These are phyloP conservation scores for Cathartes aura DNA, from an alignment of 2,113 vertebrate genomes.

Conservation along the genomic window DNA sequence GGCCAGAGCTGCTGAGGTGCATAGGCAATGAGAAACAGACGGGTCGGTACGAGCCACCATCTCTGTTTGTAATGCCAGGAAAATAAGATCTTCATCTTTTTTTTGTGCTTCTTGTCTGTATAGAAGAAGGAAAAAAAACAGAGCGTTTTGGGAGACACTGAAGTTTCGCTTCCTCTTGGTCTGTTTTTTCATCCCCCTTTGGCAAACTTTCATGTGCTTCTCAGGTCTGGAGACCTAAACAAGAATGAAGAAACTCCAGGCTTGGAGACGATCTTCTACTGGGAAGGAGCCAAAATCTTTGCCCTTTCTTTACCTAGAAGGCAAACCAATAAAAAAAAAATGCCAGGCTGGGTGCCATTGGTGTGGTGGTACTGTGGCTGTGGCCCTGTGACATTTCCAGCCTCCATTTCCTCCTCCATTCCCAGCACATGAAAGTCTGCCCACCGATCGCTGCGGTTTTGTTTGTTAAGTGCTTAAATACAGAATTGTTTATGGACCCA, in stretches of 20 bases:
- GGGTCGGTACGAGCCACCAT: not conserved
- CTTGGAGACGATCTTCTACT: no score
- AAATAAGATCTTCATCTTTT: not conserved
- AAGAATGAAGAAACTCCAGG: not conserved
- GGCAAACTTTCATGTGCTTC: not conserved
- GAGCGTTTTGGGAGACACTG: not conserved
- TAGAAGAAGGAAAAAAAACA: not conserved
- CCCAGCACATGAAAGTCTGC: not conserved
- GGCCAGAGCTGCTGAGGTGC: not conserved
- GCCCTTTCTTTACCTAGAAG: not conserved
- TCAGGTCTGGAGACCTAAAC: not conserved
- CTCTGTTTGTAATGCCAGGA: not conserved
- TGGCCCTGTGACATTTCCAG: rapidly evolving
- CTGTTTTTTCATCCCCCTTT: not conserved
- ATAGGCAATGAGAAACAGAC: not conserved
- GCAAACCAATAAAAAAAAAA: not conserved
- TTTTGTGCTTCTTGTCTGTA: not conserved
- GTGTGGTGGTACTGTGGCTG: not conserved
- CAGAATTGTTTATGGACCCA: not conserved
- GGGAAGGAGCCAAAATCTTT: not conserved
- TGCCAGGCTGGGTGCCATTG: not conserved
- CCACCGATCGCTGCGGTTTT: not conserved
- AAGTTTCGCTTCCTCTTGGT: not conserved
- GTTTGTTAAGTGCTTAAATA: not conserved
- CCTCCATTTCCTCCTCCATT: not conserved